Evolutionary conservation across 1,140 invertebrate genomes (phyloP).

Genomic region (Euura saliciscinereae): DNA sequence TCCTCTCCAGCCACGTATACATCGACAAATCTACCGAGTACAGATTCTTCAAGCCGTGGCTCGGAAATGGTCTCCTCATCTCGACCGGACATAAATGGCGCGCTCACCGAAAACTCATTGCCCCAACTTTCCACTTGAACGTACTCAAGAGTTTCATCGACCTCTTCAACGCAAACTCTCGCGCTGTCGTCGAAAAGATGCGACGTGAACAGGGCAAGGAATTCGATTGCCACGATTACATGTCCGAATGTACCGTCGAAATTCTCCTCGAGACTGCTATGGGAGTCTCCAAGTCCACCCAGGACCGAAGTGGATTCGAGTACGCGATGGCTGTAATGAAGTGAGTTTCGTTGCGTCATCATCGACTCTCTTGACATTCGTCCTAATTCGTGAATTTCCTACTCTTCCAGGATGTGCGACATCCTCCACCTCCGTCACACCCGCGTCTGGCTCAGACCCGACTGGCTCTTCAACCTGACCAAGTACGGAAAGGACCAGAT

Average conservation of each 20-base stretch:
- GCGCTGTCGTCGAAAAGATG: constrained; percentile 68
- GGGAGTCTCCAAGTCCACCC: constrained; percentile 78
- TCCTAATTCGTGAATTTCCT: constrained; percentile 15
- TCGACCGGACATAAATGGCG: constrained; percentile 81
- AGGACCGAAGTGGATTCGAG: constrained; percentile 77
- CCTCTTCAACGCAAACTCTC: constrained; percentile 79
- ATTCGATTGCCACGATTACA: constrained; percentile 82
- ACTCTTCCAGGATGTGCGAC: constrained; percentile 70
- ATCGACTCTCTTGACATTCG: not conserved
- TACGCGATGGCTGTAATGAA: constrained; percentile 87
- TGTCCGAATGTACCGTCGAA: constrained; percentile 84
- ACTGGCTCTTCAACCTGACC: constrained; percentile 81
- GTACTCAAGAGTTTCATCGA: constrained; percentile 83
- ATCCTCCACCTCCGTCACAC: constrained; percentile 84
- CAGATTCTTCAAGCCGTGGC: constrained; percentile 76
- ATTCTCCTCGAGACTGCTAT: constrained; percentile 83
- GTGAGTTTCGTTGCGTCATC: constrained; percentile 36
- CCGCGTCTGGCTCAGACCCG: constrained; percentile 81
- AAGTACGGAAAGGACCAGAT: constrained; percentile 78
- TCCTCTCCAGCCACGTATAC: constrained; percentile 76
- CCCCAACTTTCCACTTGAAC: constrained; percentile 84
- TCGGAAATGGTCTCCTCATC: constrained; percentile 77
- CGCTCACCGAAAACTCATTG: constrained; percentile 79
- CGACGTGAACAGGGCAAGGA: constrained; percentile 70
- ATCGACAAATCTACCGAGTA: constrained; percentile 77